Evolutionary conservation across 1,140 invertebrate genomes (phyloP).

Genomic region (Euura saliciscinereae): DNA sequence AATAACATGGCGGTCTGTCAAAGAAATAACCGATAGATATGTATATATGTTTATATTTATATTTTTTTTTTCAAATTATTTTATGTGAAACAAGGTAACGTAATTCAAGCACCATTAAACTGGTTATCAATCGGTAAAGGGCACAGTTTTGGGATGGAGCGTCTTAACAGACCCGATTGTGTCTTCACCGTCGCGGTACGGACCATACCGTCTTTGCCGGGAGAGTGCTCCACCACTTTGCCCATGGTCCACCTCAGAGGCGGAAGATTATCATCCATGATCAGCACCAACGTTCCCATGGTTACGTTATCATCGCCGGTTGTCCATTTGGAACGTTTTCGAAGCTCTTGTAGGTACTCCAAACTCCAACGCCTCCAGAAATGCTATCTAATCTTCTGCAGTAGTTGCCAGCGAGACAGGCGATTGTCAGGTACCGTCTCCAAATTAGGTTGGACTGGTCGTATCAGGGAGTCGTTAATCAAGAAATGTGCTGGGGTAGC

Average conservation of each 20-base stretch:
- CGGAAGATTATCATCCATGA: conserved; percentile 44
- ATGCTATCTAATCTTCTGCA: conserved; percentile 28
- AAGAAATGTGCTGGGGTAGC: no score
- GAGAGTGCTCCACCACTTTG: conserved; percentile 22
- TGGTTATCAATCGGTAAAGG: not conserved
- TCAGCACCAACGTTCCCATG: conserved; percentile 40
- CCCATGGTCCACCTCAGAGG: conserved; percentile 39
- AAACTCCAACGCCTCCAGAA: conserved; percentile 40
- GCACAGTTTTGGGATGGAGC: not conserved
- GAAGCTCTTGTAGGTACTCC: conserved; percentile 37
- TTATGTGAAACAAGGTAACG: no score
- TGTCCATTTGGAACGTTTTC: conserved; percentile 43
- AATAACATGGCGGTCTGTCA: no score
- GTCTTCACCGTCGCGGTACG: conserved; percentile 27
- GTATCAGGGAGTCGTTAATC: no score
- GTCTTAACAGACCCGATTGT: not conserved
- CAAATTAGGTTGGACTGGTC: no score
- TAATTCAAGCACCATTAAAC: no score
- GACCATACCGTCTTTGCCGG: conserved; percentile 23
- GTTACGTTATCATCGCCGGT: conserved; percentile 25
- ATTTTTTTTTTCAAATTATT: no score
- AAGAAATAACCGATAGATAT: no score
- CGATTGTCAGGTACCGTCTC: no score
- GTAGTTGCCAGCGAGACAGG: conserved; percentile 23
- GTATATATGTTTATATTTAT: no score